Evolutionary conservation across 2,888 invertebrate species (phyloP).

Genomic region (Cylloceria caligata): DNA sequence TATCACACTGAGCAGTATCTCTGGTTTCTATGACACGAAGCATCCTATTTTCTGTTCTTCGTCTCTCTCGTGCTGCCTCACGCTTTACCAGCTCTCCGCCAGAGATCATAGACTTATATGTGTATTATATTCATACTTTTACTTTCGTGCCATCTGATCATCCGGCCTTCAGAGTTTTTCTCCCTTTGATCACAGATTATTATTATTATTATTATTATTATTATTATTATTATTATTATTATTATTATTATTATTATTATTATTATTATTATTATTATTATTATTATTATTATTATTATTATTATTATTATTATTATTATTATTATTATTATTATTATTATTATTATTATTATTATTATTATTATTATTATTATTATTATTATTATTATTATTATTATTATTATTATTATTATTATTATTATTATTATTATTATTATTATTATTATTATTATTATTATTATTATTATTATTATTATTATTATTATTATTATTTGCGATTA

Average conservation of each 20-base stretch:
- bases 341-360: too few relatives aligned
- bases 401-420: too few relatives aligned
- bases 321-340: too few relatives aligned
- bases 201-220: slow-evolving; percentile 7
- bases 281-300: too few relatives aligned
- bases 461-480: too few relatives aligned
- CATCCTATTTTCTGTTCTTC: slow-evolving; percentile 52
- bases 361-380: too few relatives aligned
- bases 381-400: too few relatives aligned
- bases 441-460: too few relatives aligned
- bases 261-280: too few relatives aligned
- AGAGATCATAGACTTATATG: background rate
- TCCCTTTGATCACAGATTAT: background rate
- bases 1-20: slow-evolving; percentile 26
- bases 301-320: too few relatives aligned
- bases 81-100: slow-evolving; percentile 13
- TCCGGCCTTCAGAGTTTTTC: slow-evolving; percentile 2
- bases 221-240: background rate
- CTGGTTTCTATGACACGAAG: slow-evolving; percentile 27
- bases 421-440: too few relatives aligned
- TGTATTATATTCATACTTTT: slow-evolving; percentile 2
- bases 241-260: background rate
- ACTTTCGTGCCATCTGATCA: slow-evolving; percentile 2
- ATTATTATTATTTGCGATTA: too few relatives aligned
- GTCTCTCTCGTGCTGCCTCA: slow-evolving; percentile 10